These are phyloP conservation scores for Axinella damicornis DNA, from an alignment of 37 sponge, comb jelly and placozoan species.

Conservation along the genomic window DNA sequence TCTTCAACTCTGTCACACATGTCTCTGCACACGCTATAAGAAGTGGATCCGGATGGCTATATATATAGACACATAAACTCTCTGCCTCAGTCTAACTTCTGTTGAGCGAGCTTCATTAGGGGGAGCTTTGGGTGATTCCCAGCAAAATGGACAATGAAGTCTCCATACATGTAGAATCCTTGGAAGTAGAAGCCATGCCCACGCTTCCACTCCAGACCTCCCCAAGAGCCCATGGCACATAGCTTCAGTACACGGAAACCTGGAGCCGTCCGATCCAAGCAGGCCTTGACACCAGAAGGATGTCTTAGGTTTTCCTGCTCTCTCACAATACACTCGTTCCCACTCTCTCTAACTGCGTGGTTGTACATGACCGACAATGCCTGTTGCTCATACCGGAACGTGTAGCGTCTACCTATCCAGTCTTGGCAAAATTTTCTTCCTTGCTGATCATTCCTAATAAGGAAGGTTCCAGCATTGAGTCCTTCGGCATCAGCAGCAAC, in stretches of 20 bases:
- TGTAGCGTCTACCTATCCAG: not conserved
- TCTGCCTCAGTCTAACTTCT: no score
- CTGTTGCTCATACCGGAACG: not conserved
- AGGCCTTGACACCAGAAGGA: conserved; percentile 16
- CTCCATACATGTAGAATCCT: not conserved
- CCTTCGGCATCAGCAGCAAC: conserved; percentile 6
- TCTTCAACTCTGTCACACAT: no score
- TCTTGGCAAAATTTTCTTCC: not conserved
- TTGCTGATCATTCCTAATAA: not conserved
- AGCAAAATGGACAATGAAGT: conserved; percentile 5
- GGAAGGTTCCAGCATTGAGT: conserved; percentile 1
- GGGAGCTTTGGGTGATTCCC: no score
- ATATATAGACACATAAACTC: no score
- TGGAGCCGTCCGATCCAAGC: not conserved
- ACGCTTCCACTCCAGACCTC: conserved; percentile 8
- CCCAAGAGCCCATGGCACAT: conserved; percentile 13
- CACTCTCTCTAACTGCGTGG: conserved; percentile 5
- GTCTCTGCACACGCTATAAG: no score
- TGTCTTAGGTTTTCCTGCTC: not conserved
- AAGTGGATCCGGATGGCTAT: no score
- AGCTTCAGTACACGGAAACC: conserved; percentile 17
- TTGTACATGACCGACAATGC: not conserved
- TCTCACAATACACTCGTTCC: not conserved
- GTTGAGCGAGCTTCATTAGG: no score
- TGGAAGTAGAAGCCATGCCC: not conserved